Conservation (phyloP, 1,140 invertebrate genomes). For the Papilio dardanus region DNA sequence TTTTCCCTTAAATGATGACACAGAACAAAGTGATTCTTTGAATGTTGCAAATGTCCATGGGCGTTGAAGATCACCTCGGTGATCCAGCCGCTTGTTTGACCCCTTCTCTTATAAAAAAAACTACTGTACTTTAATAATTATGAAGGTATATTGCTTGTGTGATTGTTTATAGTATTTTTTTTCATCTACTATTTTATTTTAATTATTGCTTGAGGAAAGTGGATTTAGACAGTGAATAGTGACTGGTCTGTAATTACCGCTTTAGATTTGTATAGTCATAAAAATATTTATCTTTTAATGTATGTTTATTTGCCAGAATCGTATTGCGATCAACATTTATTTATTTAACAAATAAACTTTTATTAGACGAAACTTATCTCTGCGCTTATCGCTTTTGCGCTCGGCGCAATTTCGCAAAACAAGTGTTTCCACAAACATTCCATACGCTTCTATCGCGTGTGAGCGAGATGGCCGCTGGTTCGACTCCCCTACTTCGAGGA, state of each 20-base stretch:
- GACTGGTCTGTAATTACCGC: not conserved
- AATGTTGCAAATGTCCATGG: too few relatives aligned
- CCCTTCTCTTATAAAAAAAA: too few relatives aligned
- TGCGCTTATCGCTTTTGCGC: slow-evolving; percentile 58
- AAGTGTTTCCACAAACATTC: slow-evolving; percentile 80
- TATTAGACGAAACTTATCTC: slow-evolving; percentile 10
- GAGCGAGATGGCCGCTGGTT: slow-evolving; percentile 67
- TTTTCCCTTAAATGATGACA: too few relatives aligned
- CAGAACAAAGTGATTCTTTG: too few relatives aligned
- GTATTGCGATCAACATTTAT: slow-evolving; percentile 22
- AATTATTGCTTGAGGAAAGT: not conserved
- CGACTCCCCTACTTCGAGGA: slow-evolving; percentile 60
- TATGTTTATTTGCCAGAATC: slow-evolving; percentile 15
- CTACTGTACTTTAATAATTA: too few relatives aligned
- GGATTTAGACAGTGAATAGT: not conserved
- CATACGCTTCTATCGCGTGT: slow-evolving; percentile 77
- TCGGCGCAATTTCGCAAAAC: slow-evolving; percentile 77
- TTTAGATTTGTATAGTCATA: not conserved
- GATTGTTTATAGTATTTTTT: too few relatives aligned
- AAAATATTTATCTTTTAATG: not conserved
- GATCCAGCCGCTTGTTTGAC: too few relatives aligned
- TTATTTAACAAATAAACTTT: slow-evolving; percentile 26
- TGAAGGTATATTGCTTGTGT: too few relatives aligned
- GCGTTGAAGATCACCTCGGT: too few relatives aligned
- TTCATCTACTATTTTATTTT: too few relatives aligned